Base-by-base conservation (phyloP, 2,113 vertebrate species). In the Garra rufa region DNA sequence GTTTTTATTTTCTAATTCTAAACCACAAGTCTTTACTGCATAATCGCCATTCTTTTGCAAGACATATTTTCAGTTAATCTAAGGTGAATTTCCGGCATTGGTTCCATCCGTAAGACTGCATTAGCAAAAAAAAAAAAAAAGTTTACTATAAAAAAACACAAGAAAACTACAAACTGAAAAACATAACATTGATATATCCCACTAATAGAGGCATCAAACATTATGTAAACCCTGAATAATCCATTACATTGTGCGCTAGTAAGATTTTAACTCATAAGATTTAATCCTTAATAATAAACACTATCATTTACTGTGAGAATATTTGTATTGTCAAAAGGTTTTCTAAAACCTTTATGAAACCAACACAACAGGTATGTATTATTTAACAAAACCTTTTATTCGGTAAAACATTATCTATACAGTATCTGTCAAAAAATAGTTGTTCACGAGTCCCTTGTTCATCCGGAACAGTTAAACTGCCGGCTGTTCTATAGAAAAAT, bases 281-380 rank as follows among this genome's bases (percentile, higher is more conserved):
- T 71, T 79, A 79, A 44, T 65, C 1, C 44, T 34, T 52, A 17
- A n/a, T 81, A 30, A 48, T 73, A 73, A 30, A 11, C 13, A 0
- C 3, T 28, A 26, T 38, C 46, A 34, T 83, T 61, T 43, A 65
- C 28, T 85, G 38, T 6, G 17, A 34, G 3, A 76, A 41, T 81
- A 59, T 41, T 61, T 44, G 41, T 15, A 61, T 24, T 55, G 11
- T 24, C 59, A 41, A 48, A 63, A 17, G 11, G 21, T 24, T 55
- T 9, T 75, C 19, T 15, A 76, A 69, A n/a, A 15, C n/a, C 65
- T 70, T 61, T 78, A 28, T 41, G 10, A 57, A 50, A 74, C 46
- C 55, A 80, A 38, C 26, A 67, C 24, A 80, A 70, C 34, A 17
- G 34, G 67, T 84, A 81, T 81, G 82, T 86, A 55, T 57, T 77